These are phyloP conservation scores for Axis porcinus DNA, from an alignment of 2,113 vertebrate species.

Conservation along the genomic window DNA sequence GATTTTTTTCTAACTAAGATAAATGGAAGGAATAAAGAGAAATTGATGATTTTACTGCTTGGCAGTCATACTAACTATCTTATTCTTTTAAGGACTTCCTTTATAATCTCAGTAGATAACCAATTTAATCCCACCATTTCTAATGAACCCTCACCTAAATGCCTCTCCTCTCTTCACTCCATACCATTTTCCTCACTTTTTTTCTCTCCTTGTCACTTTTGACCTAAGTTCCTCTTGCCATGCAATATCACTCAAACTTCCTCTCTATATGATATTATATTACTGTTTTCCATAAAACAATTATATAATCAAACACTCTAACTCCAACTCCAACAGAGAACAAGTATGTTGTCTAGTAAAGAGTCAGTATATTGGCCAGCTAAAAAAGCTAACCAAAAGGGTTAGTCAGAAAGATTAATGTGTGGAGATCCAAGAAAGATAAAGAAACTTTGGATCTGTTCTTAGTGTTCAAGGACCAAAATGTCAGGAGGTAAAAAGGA, in stretches of 20 bases:
- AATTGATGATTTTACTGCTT: neutral
- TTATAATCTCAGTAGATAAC: neutral
- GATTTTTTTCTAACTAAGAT: neutral
- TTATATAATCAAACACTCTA: neutral
- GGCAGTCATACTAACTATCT: neutral
- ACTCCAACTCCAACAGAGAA: neutral
- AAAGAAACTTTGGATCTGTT: neutral
- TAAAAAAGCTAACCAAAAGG: neutral
- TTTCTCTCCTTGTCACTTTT: neutral
- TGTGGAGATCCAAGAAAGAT: neutral
- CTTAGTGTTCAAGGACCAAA: neutral
- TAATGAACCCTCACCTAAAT: neutral
- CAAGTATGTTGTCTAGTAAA: neutral
- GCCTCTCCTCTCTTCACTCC: neutral
- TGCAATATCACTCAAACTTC: neutral
- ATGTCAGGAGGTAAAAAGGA: neutral
- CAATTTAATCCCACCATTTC: neutral
- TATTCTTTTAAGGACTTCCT: neutral
- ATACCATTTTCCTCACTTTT: neutral
- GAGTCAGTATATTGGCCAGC: neutral
- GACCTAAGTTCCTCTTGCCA: neutral
- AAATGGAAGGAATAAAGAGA: neutral
- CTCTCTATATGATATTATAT: neutral
- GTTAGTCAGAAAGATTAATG: neutral
- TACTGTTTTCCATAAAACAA: neutral